Base-by-base conservation (phyloP, 2,113 vertebrate species). In the Oophaga pumilio region DNA sequence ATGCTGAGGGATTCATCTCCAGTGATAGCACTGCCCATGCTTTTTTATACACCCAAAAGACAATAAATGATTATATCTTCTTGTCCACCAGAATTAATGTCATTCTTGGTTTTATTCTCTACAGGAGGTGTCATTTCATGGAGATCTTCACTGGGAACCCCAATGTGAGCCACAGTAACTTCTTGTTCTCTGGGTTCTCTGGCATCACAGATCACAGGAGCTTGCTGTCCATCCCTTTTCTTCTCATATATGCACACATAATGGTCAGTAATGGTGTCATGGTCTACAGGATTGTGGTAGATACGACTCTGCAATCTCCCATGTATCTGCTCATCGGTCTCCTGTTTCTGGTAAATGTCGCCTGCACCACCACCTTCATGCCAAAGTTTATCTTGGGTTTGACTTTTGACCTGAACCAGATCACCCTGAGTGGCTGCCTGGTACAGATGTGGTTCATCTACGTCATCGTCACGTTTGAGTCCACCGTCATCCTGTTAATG, bases 381-480 rank as follows among this genome's bases (percentile, higher is more conserved):
- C 52, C 80, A 7, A 49, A 50, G 7, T 82, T 82, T 50, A 33
- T 82, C 5, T 56, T 66, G 17, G 71, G 49, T 15, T 62, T 43
- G 50, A 53, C 50, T 4, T 64, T 64, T 7, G 59, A 64, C 11
- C 18, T 82, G 8, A 59, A 57, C n/a, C 52, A 80, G 24, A 86
- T 89, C 68, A 33, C 84, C 24, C 13, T 85, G 26, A 13, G 4
- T 15, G 74, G 56, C n/a, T 88, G 87, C 57, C 71, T 88, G 26
- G 66, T 88, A 33, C 87, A 88, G 57, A 88, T 88, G 53, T 88
- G 24, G 28, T 74, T 33, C 57, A 14, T 88, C n/a, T 83, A 88
- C 43, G 17, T 62, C 24, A 50, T 50, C 0, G 56, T 33, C 18
- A 71, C 14, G 0, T 59, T 85, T 24, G 82, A 85, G 79, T 85